These are phyloP conservation scores for Actinemys pallida DNA, from an alignment of 2,113 vertebrate species.

Conservation along the genomic window DNA sequence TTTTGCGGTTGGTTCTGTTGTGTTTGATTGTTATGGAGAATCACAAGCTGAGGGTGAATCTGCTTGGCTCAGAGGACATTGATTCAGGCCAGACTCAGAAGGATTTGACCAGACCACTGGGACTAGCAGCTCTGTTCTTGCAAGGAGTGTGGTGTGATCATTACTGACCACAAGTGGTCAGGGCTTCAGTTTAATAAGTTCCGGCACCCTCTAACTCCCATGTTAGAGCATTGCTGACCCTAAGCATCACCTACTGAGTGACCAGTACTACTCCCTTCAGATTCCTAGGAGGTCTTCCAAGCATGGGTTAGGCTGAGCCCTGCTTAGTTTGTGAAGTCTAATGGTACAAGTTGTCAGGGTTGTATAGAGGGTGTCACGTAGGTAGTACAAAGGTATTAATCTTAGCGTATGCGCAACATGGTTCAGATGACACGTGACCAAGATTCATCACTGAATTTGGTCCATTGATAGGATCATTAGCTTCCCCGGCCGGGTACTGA, in stretches of 20 bases:
- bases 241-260: background rate
- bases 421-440: too few species aligned
- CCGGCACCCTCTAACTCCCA: rapidly evolving
- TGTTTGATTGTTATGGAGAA: background rate
- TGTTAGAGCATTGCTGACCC: background rate
- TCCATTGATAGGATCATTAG: too few species aligned
- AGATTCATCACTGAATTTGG: too few species aligned
- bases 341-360: too few species aligned
- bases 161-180: background rate
- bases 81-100: background rate
- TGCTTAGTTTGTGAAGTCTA: too few species aligned
- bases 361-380: too few species aligned
- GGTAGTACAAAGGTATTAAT: too few species aligned
- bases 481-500: too few species aligned
- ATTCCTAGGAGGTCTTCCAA: background rate
- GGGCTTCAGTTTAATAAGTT: background rate
- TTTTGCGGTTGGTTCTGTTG: background rate
- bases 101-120: background rate
- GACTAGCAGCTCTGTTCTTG: background rate
- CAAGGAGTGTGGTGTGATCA: background rate
- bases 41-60: background rate
- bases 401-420: too few species aligned
- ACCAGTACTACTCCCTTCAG: background rate
- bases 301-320: background rate
- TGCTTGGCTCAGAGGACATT: background rate